Percentiles rank a stretch among this genome's conserved stretches.
Conservation (phyloP, 2,888 invertebrate species). For the Eupithecia subumbrata region DNA sequence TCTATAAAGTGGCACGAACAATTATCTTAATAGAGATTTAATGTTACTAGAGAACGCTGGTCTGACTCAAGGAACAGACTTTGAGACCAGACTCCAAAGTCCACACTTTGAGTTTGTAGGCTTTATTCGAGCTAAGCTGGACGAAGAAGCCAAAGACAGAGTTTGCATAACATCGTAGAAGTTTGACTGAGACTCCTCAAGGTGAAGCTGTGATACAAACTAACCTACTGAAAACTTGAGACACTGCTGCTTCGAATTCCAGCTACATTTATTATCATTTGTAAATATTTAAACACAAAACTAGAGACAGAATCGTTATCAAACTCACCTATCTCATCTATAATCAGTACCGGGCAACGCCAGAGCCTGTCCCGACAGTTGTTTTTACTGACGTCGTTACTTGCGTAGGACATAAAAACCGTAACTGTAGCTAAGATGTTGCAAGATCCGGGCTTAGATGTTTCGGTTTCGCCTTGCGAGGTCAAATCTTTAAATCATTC, state of each 20-base stretch:
- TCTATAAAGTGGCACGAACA: constrained; percentile 36
- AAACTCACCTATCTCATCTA: neutral
- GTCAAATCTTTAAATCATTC: constrained; percentile 43
- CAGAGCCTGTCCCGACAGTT: constrained; percentile 2
- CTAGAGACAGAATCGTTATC: neutral
- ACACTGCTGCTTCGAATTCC: neutral
- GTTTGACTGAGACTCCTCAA: neutral
- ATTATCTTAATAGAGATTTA: constrained; percentile 37
- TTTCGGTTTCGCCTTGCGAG: constrained; percentile 15
- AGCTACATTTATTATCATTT: neutral
- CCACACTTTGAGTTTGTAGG: neutral
- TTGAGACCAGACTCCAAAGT: neutral
- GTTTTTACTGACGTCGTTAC: constrained; percentile 10
- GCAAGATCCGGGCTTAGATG: constrained; percentile 35
- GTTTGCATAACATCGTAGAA: constrained; percentile 10
- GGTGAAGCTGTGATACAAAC: neutral
- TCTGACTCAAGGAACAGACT: neutral
- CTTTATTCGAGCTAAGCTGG: neutral
- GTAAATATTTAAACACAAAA: neutral
- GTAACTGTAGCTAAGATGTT: constrained; percentile 25
- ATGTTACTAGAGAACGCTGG: constrained; percentile 25
- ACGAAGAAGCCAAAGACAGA: constrained; percentile 8
- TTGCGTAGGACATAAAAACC: constrained; percentile 27
- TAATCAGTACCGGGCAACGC: neutral
- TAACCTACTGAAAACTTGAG: neutral